Evolutionary conservation across 1,140 invertebrate genomes (phyloP).

Genomic region (Pollicipes pollicipes): DNA sequence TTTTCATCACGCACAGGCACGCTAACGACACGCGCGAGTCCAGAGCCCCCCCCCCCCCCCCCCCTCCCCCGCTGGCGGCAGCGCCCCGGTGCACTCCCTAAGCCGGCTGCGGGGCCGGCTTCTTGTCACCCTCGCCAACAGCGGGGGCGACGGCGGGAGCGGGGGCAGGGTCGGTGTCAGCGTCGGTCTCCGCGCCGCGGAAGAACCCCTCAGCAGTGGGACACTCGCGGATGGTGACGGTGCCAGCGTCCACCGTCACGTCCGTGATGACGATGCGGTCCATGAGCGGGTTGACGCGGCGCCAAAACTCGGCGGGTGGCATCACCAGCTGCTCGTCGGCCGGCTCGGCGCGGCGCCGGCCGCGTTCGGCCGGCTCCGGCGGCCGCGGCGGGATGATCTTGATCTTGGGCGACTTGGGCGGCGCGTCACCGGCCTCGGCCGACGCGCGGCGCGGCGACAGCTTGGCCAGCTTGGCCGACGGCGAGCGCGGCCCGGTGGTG

Average conservation of each 20-base stretch:
- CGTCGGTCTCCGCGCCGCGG: conserved; percentile 20
- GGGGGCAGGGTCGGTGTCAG: too few species aligned
- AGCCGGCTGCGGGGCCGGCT: too few species aligned
- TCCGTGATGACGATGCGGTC: conserved; percentile 91
- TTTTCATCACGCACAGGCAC: too few species aligned
- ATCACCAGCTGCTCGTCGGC: conserved; percentile 13
- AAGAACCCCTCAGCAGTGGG: conserved; percentile 86
- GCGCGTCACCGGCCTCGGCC: not conserved
- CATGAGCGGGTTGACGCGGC: conserved; percentile 59
- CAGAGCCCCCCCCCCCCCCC: too few species aligned
- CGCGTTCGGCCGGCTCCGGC: not conserved
- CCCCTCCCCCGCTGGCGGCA: too few species aligned
- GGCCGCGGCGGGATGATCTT: not conserved
- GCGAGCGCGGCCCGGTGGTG: conserved; percentile 26
- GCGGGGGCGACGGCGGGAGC: too few species aligned
- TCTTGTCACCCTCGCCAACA: too few species aligned
- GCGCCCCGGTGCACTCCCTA: too few species aligned
- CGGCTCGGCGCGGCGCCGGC: conserved; percentile 4
- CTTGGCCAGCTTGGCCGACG: conserved; percentile 4
- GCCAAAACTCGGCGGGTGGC: conserved; percentile 49
- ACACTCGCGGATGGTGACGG: conserved; percentile 85
- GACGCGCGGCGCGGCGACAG: not conserved
- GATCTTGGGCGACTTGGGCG: not conserved
- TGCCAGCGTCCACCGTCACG: conserved; percentile 79
- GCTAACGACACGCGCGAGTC: too few species aligned